A percentile compares a stretch with the other conserved stretches of the same genome.
phyloP scores from a whole-genome alignment of 2,113 vertebrate species.

The Dromaius novaehollandiae region DNA sequence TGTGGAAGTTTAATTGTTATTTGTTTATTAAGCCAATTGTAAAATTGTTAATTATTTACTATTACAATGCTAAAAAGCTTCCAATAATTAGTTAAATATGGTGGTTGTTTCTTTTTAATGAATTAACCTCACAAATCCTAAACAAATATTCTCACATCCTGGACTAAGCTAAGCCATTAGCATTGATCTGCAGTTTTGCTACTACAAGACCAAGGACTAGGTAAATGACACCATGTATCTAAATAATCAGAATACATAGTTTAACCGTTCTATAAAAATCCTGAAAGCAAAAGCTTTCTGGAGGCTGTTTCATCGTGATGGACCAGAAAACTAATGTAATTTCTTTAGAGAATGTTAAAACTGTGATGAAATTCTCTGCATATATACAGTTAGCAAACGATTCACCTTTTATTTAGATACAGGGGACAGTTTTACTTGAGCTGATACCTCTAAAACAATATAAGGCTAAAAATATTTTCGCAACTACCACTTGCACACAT shows the following conservation, averaged over 20 bases:
- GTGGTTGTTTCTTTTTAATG: not conserved
- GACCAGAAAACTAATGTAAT: not conserved
- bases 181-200: not conserved
- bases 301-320: not conserved
- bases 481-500: not conserved
- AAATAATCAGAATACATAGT: not conserved
- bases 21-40: constrained; percentile 34
- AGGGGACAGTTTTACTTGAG: not conserved
- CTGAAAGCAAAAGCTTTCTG: not conserved
- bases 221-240: not conserved
- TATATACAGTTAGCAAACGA: not conserved
- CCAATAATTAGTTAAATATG: not conserved
- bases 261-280: not conserved
- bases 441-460: not conserved
- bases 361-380: not conserved
- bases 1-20: constrained; percentile 50
- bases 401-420: not conserved
- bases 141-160: not conserved
- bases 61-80: not conserved
- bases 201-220: not conserved
- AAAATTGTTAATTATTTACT: constrained; percentile 13
- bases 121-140: not conserved
- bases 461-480: not conserved
- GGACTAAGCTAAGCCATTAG: not conserved
- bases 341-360: not conserved